These are phyloP conservation scores for Hydriomena furcata DNA, from an alignment of 2,888 invertebrate species.

Conservation along the genomic window DNA sequence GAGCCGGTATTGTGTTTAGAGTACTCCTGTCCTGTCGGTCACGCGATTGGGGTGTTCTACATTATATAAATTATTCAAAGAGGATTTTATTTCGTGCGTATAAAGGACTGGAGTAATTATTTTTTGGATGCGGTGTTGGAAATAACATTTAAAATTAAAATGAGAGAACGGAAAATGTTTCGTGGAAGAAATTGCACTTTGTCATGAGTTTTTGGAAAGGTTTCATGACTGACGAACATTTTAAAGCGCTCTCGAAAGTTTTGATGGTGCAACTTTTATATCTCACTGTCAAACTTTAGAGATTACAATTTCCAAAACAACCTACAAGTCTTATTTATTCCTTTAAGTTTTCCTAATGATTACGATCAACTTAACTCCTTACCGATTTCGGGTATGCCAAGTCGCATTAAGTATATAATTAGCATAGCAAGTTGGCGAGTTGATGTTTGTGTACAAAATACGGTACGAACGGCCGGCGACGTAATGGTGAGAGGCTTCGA, in stretches of 20 bases:
- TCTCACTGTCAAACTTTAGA: background rate
- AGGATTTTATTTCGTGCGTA: conserved; percentile 4
- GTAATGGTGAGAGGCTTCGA: background rate
- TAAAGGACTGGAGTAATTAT: background rate
- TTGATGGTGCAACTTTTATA: background rate
- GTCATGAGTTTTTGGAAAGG: background rate
- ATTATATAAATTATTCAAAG: conserved; percentile 17
- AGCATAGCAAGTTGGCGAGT: conserved; percentile 2
- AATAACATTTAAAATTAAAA: background rate
- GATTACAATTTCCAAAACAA: background rate
- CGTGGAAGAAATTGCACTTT: background rate
- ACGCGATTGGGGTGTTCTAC: background rate
- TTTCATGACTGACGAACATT: background rate
- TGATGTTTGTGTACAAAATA: conserved; percentile 23
- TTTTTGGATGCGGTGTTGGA: background rate
- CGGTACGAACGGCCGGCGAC: conserved; percentile 7
- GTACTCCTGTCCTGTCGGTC: background rate
- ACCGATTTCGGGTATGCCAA: conserved; percentile 3
- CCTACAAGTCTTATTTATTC: conserved; percentile 4
- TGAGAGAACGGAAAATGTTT: background rate
- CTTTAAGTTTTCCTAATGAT: conserved; percentile 10
- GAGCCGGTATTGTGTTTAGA: background rate
- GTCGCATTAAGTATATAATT: conserved; percentile 7
- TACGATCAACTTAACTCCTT: conserved; percentile 8
- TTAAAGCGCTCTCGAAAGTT: background rate